Conservation (phyloP, 2,113 vertebrate genomes). For the Oncorhynchus masou region DNA sequence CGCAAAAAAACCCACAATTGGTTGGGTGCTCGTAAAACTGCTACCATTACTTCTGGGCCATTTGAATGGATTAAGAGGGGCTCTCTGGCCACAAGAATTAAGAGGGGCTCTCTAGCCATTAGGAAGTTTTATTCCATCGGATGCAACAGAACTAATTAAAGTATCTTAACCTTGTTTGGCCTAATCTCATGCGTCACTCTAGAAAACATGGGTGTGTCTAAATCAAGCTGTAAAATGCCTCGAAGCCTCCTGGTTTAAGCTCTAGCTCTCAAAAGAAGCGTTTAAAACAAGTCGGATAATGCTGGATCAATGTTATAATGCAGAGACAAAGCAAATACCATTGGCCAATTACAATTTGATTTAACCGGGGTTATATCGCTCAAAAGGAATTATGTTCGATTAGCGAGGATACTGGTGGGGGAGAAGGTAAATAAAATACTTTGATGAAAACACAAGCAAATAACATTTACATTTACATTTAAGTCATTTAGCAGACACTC, state of each 20-base stretch:
- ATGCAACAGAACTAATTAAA: conserved; percentile 69
- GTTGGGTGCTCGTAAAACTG: too few relatives aligned
- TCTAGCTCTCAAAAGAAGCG: neutral
- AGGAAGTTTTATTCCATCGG: conserved; percentile 55
- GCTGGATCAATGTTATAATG: conserved; percentile 9
- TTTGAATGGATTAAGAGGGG: too few relatives aligned
- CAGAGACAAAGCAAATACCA: neutral
- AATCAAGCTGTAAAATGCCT: conserved; percentile 65
- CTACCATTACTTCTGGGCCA: too few relatives aligned
- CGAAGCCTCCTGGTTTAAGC: conserved; percentile 8
- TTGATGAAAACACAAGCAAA: too few relatives aligned
- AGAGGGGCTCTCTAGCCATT: conserved; percentile 51
- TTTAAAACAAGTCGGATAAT: neutral
- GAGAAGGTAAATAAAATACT: too few relatives aligned
- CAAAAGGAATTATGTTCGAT: too few relatives aligned
- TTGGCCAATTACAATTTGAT: conserved; percentile 8
- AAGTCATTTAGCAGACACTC: too few relatives aligned
- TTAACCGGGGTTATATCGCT: neutral
- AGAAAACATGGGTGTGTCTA: conserved; percentile 53
- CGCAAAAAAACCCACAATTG: too few relatives aligned
- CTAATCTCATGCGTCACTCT: conserved; percentile 62
- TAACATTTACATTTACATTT: too few relatives aligned
- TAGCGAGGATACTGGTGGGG: too few relatives aligned
- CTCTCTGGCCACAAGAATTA: conserved; percentile 35
- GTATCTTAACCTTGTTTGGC: conserved; percentile 47